Base-by-base conservation (phyloP, 2,888 invertebrate genomes). In the Phania funesta region DNA sequence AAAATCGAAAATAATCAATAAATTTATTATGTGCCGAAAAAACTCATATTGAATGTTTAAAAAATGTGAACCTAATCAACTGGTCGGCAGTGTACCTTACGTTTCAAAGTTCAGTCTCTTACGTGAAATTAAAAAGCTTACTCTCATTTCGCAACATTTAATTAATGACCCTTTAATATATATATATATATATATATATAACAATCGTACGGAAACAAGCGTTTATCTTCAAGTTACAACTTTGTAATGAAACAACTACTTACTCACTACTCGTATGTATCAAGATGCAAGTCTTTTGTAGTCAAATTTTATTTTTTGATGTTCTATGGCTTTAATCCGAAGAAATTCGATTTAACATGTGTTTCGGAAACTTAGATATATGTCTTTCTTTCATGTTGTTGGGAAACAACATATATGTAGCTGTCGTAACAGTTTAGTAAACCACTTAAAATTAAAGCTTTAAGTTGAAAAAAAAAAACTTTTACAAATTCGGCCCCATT, bases 361-460 rank as follows among this genome's bases (percentile, higher is more conserved):
- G 44, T 70, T 68, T 56, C 13, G 16, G 35, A 65, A 65, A 65
- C 35, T 16, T 4, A 7, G 22, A 35, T 3, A 18, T 6, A 20
- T 38, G 20, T 38, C 13, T 29, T 44, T 29, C 4, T n/a, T 56
- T 16, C 29, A n/a, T 44, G 22, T 4, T 56, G 32, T n/a, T n/a
- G 7, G 13, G 8, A 22, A 38, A 16, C n/a, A 8, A 35, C 9
- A 22, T 52, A 2, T 48, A 50, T 4, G 26, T 4, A n/a, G n/a
- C n/a, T n/a, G 56, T 76, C 67, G 50, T 76, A 76, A 76, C 68
- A 68, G 44, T 60, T 76, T 60, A 44, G 44, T 41, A 50, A 76
- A 52, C 32, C 52, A 76, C 68, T 76, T 52, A 50, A 46, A 52
- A 44, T 44, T 32, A 3, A 38, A 38, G 20, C 20, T n/a, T n/a